A percentile compares a stretch with the other conserved stretches of the same genome.
Conservation (phyloP, 2,797 vertebrate genomes). For the Platyrinchus mystaceus region DNA sequence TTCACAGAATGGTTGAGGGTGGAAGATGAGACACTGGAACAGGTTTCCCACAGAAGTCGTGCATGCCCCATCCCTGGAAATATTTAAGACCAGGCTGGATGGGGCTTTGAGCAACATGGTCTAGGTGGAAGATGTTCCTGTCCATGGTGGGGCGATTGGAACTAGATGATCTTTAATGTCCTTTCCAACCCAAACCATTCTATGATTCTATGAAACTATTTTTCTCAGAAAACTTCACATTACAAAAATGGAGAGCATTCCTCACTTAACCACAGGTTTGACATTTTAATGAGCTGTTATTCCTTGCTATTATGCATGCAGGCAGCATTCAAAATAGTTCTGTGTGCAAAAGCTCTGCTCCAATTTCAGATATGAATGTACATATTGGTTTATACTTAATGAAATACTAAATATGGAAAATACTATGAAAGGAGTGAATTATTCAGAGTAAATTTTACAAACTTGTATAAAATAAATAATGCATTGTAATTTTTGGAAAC, state of each 20-base stretch:
- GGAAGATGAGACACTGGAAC: background rate
- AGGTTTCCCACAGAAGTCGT: background rate
- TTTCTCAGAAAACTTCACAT: background rate
- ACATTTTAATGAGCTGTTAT: background rate
- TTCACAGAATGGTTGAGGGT: background rate
- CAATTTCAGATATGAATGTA: constrained; percentile 7
- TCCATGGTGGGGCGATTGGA: background rate
- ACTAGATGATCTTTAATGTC: background rate
- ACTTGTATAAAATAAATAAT: constrained; percentile 30
- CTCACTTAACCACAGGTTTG: background rate
- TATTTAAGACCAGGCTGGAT: background rate
- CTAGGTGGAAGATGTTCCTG: background rate
- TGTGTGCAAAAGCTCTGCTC: background rate
- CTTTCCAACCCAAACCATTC: background rate
- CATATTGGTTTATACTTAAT: constrained; percentile 29
- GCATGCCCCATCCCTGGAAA: background rate
- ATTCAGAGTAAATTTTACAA: constrained; percentile 33
- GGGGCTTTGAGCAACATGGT: background rate
- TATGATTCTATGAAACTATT: background rate
- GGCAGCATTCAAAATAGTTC: background rate
- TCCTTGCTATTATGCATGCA: background rate
- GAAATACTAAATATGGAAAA: constrained; percentile 39
- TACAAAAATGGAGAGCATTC: background rate
- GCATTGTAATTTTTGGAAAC: background rate
- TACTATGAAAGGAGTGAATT: background rate